Evolutionary conservation across 2,797 vertebrate genomes (phyloP).

Genomic region (Melanotaenia parkinsoni): DNA sequence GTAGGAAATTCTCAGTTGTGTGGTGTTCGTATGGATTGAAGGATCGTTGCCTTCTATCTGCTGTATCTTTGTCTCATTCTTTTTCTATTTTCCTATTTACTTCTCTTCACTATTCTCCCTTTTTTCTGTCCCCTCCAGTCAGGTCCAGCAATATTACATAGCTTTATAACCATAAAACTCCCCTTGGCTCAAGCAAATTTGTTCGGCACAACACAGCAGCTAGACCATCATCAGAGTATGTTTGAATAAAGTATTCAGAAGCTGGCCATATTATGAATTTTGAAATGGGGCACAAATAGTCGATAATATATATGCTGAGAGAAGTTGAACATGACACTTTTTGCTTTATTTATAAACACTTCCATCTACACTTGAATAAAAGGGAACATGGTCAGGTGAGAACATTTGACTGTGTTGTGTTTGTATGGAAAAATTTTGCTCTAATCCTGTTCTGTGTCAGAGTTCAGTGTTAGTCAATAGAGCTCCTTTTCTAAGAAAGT

Average conservation of each 20-base stretch:
- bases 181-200: too few species aligned
- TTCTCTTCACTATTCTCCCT: too few species aligned
- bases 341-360: not conserved
- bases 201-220: too few species aligned
- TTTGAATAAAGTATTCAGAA: not conserved
- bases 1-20: too few species aligned
- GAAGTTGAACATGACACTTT: not conserved
- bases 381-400: not conserved
- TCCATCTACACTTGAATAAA: not conserved
- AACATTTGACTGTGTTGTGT: not conserved
- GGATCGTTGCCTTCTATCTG: too few species aligned
- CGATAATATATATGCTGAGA: not conserved
- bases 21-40: too few species aligned
- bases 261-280: not conserved
- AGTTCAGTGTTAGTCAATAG: constrained; percentile 11
- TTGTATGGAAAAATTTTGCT: not conserved
- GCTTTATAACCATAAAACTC: too few species aligned
- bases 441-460: constrained; percentile 27
- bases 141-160: too few species aligned
- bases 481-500: constrained; percentile 31
- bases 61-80: too few species aligned
- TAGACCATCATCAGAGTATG: not conserved
- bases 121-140: too few species aligned
- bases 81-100: too few species aligned
- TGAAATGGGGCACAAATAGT: not conserved